Conservation (phyloP, 2,797 vertebrate species). For the Peromyscus aztecus region DNA sequence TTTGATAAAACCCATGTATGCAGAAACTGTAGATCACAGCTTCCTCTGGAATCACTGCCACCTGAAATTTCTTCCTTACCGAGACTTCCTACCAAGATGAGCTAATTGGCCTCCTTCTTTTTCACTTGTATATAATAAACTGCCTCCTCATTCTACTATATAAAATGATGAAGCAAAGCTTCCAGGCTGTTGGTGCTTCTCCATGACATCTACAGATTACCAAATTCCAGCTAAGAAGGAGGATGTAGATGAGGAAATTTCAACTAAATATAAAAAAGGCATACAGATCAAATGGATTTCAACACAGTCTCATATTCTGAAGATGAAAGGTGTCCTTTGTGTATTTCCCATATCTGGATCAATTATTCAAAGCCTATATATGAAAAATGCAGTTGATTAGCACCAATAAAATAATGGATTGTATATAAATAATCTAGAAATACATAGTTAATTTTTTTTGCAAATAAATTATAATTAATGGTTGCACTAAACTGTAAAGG, state of each 20-base stretch:
- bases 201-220: no score
- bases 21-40: background rate
- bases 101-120: background rate
- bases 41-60: background rate
- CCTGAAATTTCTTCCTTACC: background rate
- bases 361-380: background rate
- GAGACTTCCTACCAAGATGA: background rate
- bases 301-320: no score
- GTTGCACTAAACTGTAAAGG: background rate
- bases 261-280: background rate
- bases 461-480: background rate
- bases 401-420: background rate
- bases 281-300: background rate
- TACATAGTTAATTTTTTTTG: background rate
- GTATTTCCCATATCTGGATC: background rate
- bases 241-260: background rate
- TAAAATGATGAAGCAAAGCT: background rate
- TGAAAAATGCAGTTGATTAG: background rate
- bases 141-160: background rate
- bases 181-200: background rate
- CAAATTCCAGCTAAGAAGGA: background rate
- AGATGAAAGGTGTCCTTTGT: background rate
- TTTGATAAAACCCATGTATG: background rate
- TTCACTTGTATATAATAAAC: background rate
- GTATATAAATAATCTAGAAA: background rate